These are phyloP conservation scores for Dreissena polymorpha DNA, from an alignment of 1,140 invertebrate species.

Conservation along the genomic window DNA sequence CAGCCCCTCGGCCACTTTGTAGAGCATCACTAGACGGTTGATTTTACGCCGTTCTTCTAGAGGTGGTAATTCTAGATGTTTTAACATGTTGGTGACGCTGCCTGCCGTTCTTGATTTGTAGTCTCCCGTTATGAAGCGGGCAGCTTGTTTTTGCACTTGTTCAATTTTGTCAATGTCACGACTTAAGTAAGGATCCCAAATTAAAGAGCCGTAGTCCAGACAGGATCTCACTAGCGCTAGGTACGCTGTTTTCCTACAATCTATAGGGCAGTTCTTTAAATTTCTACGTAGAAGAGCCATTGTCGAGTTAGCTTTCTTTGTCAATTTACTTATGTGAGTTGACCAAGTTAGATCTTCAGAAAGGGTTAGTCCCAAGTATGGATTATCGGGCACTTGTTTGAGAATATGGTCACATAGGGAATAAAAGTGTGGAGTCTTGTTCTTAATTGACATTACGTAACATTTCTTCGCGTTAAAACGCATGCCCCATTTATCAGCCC, in stretches of 20 bases:
- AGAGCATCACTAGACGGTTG: no score
- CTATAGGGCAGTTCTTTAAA: no score
- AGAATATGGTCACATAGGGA: constrained; percentile 6
- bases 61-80: no score
- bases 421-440: constrained; percentile 17
- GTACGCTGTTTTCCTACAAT: no score
- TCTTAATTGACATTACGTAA: background rate
- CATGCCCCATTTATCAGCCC: constrained; percentile 18
- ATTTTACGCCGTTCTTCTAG: no score
- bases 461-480: background rate
- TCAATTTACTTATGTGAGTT: background rate
- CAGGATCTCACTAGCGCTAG: no score
- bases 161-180: background rate
- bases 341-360: background rate
- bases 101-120: no score
- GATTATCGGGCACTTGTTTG: constrained; percentile 5
- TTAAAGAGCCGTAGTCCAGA: background rate
- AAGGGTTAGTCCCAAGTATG: background rate
- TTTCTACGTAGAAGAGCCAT: no score
- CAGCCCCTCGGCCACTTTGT: background rate
- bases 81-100: no score
- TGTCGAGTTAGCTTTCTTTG: no score
- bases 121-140: no score
- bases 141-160: background rate
- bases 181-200: background rate